Conservation (phyloP, 2,113 vertebrate genomes). For the Barnardius zonarius region DNA sequence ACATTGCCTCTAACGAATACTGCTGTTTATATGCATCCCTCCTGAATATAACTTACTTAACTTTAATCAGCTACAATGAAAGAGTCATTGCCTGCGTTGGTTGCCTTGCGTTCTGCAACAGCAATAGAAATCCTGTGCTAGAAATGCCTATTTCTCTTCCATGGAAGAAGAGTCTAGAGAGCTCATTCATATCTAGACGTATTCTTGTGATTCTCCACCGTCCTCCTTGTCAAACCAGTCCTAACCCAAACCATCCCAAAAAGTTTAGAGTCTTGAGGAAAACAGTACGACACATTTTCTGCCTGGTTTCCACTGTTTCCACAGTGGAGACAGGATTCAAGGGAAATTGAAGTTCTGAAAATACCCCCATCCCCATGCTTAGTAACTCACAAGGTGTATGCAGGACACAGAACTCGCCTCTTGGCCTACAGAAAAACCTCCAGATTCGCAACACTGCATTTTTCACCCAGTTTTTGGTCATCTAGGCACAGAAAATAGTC, state of each 20-base stretch:
- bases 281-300: neutral
- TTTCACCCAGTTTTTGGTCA: neutral
- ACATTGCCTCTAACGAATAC: neutral
- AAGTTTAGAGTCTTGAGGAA: neutral
- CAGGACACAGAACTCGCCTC: neutral
- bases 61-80: neutral
- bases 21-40: neutral
- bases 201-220: neutral
- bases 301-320: neutral
- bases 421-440: neutral
- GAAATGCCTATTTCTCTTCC: neutral
- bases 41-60: neutral
- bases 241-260: neutral
- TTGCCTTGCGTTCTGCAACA: neutral
- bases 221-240: neutral
- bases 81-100: fast-evolving
- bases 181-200: neutral
- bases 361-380: fast-evolving
- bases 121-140: neutral
- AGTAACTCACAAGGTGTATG: neutral
- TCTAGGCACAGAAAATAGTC: neutral
- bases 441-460: neutral
- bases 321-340: neutral
- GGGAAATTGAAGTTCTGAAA: neutral
- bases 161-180: neutral